phyloP scores from a whole-genome alignment of 2,888 invertebrate genomes.

The Heteropelma amictum region DNA sequence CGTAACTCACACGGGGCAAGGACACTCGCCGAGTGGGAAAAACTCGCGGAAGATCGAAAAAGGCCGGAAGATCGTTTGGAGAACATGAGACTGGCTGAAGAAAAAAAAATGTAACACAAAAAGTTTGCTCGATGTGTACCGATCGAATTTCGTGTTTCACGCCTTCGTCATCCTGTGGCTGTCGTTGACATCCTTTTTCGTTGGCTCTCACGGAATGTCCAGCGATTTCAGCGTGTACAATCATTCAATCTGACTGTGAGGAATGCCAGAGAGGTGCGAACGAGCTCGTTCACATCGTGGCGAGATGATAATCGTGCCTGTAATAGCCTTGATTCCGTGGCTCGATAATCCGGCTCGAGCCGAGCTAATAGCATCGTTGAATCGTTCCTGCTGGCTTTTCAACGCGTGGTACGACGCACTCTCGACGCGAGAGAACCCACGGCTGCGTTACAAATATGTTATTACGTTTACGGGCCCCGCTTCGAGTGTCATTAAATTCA shows the following conservation, averaged over 20 bases:
- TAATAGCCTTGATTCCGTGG: constrained; percentile 32
- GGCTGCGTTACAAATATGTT: constrained; percentile 7
- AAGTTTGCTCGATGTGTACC: background rate
- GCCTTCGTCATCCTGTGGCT: background rate
- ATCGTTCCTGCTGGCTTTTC: background rate
- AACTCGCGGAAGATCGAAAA: too few species aligned
- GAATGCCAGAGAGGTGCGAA: constrained; percentile 8
- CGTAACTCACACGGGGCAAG: constrained; percentile 38
- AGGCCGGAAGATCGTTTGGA: constrained; percentile 15
- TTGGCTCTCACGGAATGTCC: background rate
- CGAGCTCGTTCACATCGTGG: constrained; percentile 8
- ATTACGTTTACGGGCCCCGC: background rate
- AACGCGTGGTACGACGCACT: background rate
- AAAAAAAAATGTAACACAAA: constrained; percentile 10
- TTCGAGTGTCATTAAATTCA: constrained; percentile 36
- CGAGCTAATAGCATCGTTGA: constrained; percentile 39
- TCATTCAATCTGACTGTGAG: constrained; percentile 8
- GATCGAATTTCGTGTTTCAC: constrained; percentile 38
- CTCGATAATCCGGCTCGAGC: constrained; percentile 44
- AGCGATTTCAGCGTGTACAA: constrained; percentile 6
- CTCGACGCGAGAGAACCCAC: background rate
- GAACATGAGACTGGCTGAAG: constrained; percentile 3
- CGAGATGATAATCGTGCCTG: constrained; percentile 20
- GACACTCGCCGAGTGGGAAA: too few species aligned
- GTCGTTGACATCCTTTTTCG: background rate